Evolutionary conservation across 2,797 vertebrate species (phyloP).

Genomic region (Denticeps clupeoides): DNA sequence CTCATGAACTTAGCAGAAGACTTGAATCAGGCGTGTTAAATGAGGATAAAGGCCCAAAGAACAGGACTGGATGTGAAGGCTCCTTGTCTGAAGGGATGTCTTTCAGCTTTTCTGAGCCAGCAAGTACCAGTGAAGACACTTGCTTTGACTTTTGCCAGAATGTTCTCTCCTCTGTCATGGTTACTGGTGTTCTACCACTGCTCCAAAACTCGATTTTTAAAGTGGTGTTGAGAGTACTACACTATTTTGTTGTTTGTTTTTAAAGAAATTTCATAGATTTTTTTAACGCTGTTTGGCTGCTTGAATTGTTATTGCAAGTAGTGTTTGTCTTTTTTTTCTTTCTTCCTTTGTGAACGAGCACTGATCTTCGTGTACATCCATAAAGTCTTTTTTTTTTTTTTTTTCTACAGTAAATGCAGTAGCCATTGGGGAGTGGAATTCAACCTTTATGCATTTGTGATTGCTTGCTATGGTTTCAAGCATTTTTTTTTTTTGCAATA

Average conservation of each 20-base stretch:
- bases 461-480: not conserved
- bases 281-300: too few species aligned
- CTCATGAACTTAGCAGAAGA: too few species aligned
- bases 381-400: not conserved
- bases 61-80: too few species aligned
- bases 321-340: not conserved
- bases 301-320: not conserved
- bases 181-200: too few species aligned
- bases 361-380: not conserved
- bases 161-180: not conserved
- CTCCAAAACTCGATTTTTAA: too few species aligned
- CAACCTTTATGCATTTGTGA: not conserved
- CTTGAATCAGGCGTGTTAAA: too few species aligned
- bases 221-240: too few species aligned
- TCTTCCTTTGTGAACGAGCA: not conserved
- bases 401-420: not conserved
- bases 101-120: conserved; percentile 1
- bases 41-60: too few species aligned
- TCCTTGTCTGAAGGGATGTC: not conserved
- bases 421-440: not conserved
- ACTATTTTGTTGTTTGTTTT: too few species aligned
- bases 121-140: not conserved
- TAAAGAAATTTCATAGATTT: too few species aligned
- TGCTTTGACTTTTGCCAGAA: not conserved
- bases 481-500: conserved; percentile 1